Evolutionary conservation across 2,888 invertebrate species (phyloP).

Genomic region (Platycheirus albimanus): DNA sequence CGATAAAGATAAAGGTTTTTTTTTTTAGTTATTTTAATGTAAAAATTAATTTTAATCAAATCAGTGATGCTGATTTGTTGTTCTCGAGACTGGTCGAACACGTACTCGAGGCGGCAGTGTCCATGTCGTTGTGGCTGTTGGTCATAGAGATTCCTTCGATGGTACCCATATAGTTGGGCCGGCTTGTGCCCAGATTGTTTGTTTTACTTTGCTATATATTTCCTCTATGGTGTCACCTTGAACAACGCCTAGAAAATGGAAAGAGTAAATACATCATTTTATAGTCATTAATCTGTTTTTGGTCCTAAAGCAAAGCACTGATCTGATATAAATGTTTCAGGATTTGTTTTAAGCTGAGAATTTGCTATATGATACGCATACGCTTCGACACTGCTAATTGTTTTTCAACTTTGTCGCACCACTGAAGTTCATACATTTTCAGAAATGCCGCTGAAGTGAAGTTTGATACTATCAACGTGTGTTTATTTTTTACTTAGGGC

Average conservation of each 20-base stretch:
- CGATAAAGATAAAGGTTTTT: constrained; percentile 67
- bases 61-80: constrained; percentile 79
- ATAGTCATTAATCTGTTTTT: no score
- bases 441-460: no score
- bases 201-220: constrained; percentile 96
- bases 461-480: no score
- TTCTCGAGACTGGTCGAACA: constrained; percentile 83
- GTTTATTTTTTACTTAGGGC: no score
- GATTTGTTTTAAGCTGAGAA: no score
- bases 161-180: constrained; percentile 99
- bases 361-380: no score
- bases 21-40: constrained; percentile 62
- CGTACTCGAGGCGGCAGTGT: constrained; percentile 84
- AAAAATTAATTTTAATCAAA: constrained; percentile 69
- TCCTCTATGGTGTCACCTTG: constrained; percentile 99
- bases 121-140: constrained; percentile 85
- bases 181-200: constrained; percentile 96
- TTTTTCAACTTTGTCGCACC: no score
- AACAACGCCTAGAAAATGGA: constrained; percentile 91
- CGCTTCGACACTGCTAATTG: no score
- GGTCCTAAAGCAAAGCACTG: no score
- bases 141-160: constrained; percentile 96
- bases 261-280: no score
- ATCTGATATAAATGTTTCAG: no score
- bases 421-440: no score